phyloP scores from a whole-genome alignment of 1,140 invertebrate species.

The Homalodisca vitripennis region DNA sequence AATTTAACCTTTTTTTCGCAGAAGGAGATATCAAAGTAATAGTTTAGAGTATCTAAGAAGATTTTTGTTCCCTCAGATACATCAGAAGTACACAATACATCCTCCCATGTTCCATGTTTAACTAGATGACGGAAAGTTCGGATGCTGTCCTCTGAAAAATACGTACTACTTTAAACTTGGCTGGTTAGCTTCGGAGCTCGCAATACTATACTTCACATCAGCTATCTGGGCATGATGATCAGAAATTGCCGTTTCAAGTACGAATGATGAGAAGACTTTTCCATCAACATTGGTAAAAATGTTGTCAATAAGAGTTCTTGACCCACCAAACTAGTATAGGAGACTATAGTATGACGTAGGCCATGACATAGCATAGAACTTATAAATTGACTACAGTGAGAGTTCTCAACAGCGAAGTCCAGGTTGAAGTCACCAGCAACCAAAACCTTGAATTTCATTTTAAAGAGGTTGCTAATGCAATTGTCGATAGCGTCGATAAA shows the following conservation, averaged over 20 bases:
- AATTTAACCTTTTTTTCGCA: background rate
- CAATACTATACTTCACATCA: background rate
- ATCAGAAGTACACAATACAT: background rate
- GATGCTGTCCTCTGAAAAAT: background rate
- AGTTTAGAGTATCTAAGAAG: background rate
- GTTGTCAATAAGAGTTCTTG: background rate
- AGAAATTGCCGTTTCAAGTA: background rate
- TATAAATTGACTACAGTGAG: background rate
- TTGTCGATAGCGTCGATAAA: background rate
- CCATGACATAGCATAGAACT: background rate
- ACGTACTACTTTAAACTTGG: background rate
- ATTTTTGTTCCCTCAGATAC: background rate
- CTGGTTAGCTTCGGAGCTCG: background rate
- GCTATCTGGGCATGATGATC: background rate
- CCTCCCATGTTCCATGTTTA: background rate
- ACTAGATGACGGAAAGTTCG: background rate
- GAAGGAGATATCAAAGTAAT: background rate
- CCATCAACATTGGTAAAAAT: background rate
- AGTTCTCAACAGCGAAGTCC: background rate
- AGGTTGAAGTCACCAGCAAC: background rate
- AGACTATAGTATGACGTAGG: background rate
- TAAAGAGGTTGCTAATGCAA: background rate
- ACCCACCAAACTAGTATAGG: background rate
- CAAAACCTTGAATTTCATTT: background rate
- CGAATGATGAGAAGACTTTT: background rate